A percentile compares a stretch with the other conserved stretches of the same genome.
Evolutionary conservation across 2,113 vertebrate species (phyloP).

Genomic region (Tachycineta bicolor): DNA sequence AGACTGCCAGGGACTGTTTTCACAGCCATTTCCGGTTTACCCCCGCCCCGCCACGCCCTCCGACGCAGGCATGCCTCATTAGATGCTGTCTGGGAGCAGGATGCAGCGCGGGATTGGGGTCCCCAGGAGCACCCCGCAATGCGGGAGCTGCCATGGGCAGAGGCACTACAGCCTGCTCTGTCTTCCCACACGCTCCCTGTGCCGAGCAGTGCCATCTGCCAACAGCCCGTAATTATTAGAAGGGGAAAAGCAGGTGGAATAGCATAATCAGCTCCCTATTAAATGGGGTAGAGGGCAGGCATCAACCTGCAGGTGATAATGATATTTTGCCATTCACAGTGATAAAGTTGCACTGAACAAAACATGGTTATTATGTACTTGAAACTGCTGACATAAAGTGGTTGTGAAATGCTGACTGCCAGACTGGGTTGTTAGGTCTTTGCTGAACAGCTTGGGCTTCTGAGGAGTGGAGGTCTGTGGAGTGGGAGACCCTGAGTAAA

Average conservation of each 20-base stretch:
- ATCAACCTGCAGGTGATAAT: no score
- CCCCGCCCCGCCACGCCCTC: not conserved
- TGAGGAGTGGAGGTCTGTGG: no score
- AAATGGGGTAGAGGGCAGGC: no score
- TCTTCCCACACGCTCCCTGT: rapidly evolving
- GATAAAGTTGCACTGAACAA: no score
- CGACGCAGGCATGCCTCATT: not conserved
- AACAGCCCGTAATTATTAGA: conserved; percentile 12
- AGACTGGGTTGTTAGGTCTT: no score
- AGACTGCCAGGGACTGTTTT: conserved; percentile 1
- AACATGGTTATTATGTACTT: no score
- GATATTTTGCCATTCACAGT: no score
- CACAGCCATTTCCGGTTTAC: not conserved
- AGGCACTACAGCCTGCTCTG: not conserved
- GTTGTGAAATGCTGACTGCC: no score
- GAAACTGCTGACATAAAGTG: no score
- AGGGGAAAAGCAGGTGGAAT: rapidly evolving
- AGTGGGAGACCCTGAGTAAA: no score
- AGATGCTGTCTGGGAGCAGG: not conserved
- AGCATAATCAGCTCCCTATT: no score
- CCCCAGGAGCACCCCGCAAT: not conserved
- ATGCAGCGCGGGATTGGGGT: not conserved
- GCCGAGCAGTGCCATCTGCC: conserved; percentile 60
- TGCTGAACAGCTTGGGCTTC: no score
- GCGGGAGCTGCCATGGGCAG: rapidly evolving